Evolutionary conservation across 2,797 vertebrate species (phyloP), one percentile per base, ranked within the genome.

Genomic region (Poecile montanus): DNA sequence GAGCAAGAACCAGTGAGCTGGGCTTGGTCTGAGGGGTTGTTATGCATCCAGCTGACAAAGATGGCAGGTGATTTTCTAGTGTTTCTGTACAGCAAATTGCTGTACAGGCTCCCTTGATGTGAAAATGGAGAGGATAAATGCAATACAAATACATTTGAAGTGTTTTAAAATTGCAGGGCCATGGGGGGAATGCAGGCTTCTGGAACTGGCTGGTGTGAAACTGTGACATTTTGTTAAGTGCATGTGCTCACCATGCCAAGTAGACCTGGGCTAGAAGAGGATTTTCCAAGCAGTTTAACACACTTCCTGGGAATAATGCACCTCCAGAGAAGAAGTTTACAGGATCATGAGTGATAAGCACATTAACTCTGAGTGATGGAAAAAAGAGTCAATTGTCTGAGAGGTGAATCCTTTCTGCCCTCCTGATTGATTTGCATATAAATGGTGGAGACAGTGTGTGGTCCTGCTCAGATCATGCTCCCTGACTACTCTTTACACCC

Each of bases 391-490:
- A 75, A 66, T 17, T 38, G 4, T 23, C 15, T 44, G 42, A 61
- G 29, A 38, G 22, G 8, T 14, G 7, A 30, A 47, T 61, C 15
- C 19, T 34, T 0, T 56, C 53, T 77, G 9, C 4, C 2, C 5
- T 88, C 29, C 32, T 92, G 36, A 10, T 57, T 61, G 9, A n/a
- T 78, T 74, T 71, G 45, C 11, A 30, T 26, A 5, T 25, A 54
- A 68, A 7, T 2, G 0, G 10, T 6, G 15, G 12, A 67, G 23
- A 10, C 2, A 26, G 10, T 3, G 20, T 45, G 12, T 73, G 40
- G 16, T 85, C 4, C 47, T 75, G 13, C n/a, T 82, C 56, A 45
- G n/a, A 16, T 16, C 3, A 0, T 18, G 16, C 25, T 51, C 16
- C 19, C 9, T 61, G 23, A 16, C 8, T 44, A 4, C 61, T 62